These are phyloP conservation scores for Mizuhopecten yessoensis DNA, from an alignment of 1,140 invertebrate species.

Conservation along the genomic window DNA sequence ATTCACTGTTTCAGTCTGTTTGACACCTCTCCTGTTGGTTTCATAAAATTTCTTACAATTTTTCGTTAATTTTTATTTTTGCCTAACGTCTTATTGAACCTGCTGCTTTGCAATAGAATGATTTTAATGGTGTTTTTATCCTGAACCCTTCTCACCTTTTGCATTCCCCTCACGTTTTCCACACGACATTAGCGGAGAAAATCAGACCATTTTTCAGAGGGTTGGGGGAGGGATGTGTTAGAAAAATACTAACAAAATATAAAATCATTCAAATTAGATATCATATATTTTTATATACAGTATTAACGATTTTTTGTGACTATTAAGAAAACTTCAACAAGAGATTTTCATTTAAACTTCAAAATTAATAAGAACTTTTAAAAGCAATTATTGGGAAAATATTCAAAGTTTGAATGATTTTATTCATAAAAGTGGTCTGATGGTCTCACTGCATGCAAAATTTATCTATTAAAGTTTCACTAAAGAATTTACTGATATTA, in stretches of 20 bases:
- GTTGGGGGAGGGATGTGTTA: not conserved
- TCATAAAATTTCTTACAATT: slow-evolving; percentile 15
- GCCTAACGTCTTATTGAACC: slow-evolving; percentile 29
- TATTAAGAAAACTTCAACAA: not conserved
- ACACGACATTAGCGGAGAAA: slow-evolving; percentile 37
- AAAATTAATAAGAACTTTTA: not conserved
- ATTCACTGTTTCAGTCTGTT: slow-evolving; percentile 2
- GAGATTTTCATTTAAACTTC: not conserved
- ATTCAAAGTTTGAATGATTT: not conserved
- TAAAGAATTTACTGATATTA: slow-evolving; percentile 40
- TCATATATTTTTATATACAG: not conserved
- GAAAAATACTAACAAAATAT: not conserved
- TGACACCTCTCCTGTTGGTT: slow-evolving; percentile 22
- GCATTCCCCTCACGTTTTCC: slow-evolving; percentile 31
- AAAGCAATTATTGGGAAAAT: not conserved
- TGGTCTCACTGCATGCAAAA: not conserved
- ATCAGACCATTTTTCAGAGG: not conserved
- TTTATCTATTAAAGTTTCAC: slow-evolving; percentile 6
- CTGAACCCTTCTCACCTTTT: slow-evolving; percentile 18
- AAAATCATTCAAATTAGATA: not conserved
- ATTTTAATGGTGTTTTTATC: slow-evolving; percentile 28
- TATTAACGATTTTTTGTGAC: too few relatives aligned
- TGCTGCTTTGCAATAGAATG: slow-evolving; percentile 31
- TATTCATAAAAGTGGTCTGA: not conserved
- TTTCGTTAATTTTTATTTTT: not conserved